These are phyloP conservation scores for Rotaria sp. DNA, from an alignment of 2,888 invertebrate species.

Conservation along the genomic window DNA sequence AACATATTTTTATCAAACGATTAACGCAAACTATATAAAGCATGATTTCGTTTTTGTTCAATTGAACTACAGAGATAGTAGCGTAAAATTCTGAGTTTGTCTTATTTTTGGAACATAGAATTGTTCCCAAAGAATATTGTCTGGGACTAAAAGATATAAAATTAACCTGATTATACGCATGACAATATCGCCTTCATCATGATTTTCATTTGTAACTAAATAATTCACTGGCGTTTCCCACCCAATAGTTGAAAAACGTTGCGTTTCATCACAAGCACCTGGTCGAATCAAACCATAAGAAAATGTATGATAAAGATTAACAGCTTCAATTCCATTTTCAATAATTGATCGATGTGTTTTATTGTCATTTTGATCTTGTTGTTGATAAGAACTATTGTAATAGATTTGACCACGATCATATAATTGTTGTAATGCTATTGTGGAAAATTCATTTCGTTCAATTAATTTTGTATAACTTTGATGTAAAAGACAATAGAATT, in stretches of 20 bases:
- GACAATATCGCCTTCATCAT: not conserved
- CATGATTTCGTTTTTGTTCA: too few species aligned
- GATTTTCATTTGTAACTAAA: not conserved
- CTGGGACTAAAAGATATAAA: not conserved
- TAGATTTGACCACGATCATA: not conserved
- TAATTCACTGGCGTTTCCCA: not conserved
- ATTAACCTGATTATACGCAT: constrained; percentile 5
- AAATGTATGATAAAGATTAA: not conserved
- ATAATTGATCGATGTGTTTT: not conserved
- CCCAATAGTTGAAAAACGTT: not conserved
- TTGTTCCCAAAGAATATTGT: too few species aligned
- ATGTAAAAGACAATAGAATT: not conserved
- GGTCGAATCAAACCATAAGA: not conserved
- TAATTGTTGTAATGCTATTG: not conserved
- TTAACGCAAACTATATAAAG: too few species aligned
- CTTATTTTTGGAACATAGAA: too few species aligned
- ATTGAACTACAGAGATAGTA: too few species aligned
- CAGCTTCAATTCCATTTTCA: not conserved
- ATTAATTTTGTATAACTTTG: not conserved
- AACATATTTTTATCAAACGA: too few species aligned
- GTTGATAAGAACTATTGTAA: too few species aligned
- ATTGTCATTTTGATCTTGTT: too few species aligned
- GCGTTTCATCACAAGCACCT: not conserved
- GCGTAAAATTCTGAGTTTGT: too few species aligned
- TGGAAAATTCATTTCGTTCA: not conserved